Conservation (phyloP, 1,140 invertebrate species). For the Drosophila baimaii region DNA sequence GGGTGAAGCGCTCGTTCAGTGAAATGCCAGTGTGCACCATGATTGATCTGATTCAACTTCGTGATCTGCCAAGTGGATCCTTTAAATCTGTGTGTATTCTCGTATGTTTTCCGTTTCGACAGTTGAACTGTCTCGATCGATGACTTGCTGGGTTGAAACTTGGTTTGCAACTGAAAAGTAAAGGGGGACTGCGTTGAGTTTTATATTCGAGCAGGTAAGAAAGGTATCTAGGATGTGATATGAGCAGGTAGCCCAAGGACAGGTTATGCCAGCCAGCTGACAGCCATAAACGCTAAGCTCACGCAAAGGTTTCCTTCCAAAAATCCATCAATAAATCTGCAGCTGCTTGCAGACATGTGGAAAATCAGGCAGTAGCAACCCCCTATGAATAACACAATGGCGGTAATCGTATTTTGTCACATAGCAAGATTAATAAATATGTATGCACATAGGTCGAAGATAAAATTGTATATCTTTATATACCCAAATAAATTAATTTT, state of each 20-base stretch:
- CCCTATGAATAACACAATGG: not conserved
- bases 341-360: slow-evolving; percentile 29
- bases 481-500: too few relatives aligned
- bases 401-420: not conserved
- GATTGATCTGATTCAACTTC: slow-evolving; percentile 12
- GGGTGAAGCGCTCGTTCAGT: slow-evolving; percentile 82
- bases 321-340: slow-evolving; percentile 49
- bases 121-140: slow-evolving; percentile 7
- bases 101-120: not conserved
- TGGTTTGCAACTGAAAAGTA: slow-evolving; percentile 64
- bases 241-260: slow-evolving; percentile 38
- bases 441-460: too few relatives aligned
- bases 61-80: not conserved
- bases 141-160: slow-evolving; percentile 41
- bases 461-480: too few relatives aligned
- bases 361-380: slow-evolving; percentile 3
- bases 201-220: slow-evolving; percentile 62
- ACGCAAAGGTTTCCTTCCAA: slow-evolving; percentile 16
- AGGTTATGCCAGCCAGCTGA: slow-evolving; percentile 57
- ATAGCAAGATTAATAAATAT: too few relatives aligned
- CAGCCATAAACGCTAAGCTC: slow-evolving; percentile 57
- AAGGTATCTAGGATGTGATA: slow-evolving; percentile 13
- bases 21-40: slow-evolving; percentile 78
- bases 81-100: slow-evolving; percentile 10
- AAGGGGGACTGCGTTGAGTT: slow-evolving; percentile 48